Conservation (phyloP, 2,888 invertebrate species). For the Orthonevra nobilis region DNA sequence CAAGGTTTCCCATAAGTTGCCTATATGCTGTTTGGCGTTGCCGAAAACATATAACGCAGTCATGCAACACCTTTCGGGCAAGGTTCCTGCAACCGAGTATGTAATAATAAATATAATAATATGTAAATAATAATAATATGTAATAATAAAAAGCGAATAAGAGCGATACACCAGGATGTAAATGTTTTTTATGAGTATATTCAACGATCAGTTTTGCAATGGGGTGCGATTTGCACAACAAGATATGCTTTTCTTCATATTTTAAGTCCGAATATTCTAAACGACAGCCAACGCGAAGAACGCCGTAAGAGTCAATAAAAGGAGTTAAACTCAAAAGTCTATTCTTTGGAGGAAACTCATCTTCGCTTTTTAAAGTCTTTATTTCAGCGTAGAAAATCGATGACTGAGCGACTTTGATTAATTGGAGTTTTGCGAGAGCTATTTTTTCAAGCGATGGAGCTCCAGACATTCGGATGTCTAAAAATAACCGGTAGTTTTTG, state of each 20-base stretch:
- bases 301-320: neutral
- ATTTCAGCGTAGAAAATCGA: too few species aligned
- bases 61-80: neutral
- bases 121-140: too few species aligned
- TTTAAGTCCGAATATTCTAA: neutral
- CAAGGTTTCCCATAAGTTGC: too few species aligned
- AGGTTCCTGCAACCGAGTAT: slow-evolving; percentile 5
- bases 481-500: neutral
- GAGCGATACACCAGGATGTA: neutral
- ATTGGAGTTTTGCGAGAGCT: too few species aligned
- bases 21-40: too few species aligned
- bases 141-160: neutral
- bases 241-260: slow-evolving; percentile 5
- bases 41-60: slow-evolving; percentile 16
- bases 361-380: too few species aligned
- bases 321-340: neutral
- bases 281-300: slow-evolving; percentile 6
- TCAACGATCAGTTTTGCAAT: neutral
- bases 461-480: neutral
- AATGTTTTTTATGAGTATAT: neutral
- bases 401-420: too few species aligned
- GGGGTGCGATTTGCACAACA: neutral
- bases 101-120: too few species aligned
- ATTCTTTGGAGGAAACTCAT: neutral
- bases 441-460: too few species aligned